Evolutionary conservation across 2,797 vertebrate genomes (phyloP).

Genomic region (Sciurus vulgaris): DNA sequence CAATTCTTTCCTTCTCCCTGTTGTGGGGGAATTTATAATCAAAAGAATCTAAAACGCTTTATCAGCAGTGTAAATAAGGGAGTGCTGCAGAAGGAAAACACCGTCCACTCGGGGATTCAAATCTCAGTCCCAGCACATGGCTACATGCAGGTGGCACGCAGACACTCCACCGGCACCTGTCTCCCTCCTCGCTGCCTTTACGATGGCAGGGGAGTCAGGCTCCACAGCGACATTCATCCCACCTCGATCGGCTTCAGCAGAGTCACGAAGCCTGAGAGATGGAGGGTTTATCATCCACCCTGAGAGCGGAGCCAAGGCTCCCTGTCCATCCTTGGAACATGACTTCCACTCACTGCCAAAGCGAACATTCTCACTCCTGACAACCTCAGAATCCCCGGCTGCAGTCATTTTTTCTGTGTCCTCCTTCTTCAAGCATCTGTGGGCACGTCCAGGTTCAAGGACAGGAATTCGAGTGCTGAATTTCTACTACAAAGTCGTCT

Average conservation of each 20-base stretch:
- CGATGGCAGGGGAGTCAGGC: background rate
- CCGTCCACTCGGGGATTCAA: background rate
- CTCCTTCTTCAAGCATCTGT: background rate
- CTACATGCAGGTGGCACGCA: background rate
- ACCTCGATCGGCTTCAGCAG: background rate
- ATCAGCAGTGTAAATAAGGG: background rate
- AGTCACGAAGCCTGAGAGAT: background rate
- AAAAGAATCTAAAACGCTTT: background rate
- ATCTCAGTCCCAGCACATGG: fast-evolving
- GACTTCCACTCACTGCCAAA: background rate
- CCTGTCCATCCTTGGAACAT: background rate
- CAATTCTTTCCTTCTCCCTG: background rate
- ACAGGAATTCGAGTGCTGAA: background rate
- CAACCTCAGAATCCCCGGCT: background rate
- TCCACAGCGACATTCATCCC: background rate
- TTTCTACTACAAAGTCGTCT: background rate
- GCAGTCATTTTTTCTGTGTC: background rate
- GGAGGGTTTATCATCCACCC: background rate
- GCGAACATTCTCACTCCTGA: background rate
- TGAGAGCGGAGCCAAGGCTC: fast-evolving
- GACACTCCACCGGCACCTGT: background rate
- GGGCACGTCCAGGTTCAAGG: background rate
- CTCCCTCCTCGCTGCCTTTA: background rate
- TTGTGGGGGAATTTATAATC: background rate
- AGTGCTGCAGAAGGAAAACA: background rate